Percentiles rank a stretch among this genome's conserved stretches.
Evolutionary conservation across 2,888 invertebrate genomes (phyloP).

Genomic region (Dendrolimus houi): DNA sequence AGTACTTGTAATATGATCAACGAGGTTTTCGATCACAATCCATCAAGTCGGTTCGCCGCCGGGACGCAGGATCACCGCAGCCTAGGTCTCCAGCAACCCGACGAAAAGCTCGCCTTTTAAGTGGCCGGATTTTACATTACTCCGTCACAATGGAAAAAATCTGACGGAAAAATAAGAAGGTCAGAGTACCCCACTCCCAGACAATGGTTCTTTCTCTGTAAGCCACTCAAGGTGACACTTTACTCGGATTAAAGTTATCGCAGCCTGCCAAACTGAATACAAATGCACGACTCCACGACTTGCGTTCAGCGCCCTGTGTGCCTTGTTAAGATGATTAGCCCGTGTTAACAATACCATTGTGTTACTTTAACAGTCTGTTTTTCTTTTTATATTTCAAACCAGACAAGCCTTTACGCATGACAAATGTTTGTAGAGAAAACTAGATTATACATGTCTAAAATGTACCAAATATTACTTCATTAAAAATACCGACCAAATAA

Average conservation of each 20-base stretch:
- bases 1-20: constrained; percentile 60
- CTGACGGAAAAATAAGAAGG: constrained; percentile 65
- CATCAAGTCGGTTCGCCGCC: constrained; percentile 46
- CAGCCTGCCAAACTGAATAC: constrained; percentile 71
- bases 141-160: constrained; percentile 56
- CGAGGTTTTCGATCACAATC: constrained; percentile 64
- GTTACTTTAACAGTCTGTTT: neutral
- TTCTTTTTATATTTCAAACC: neutral
- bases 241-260: constrained; percentile 74
- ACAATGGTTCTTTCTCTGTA: constrained; percentile 68
- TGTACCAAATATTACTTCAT: too few species aligned
- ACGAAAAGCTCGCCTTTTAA: constrained; percentile 47
- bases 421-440: constrained; percentile 10
- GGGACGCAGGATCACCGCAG: constrained; percentile 31
- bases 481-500: too few species aligned
- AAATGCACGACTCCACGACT: constrained; percentile 48
- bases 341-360: constrained; percentile 8
- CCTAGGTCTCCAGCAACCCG: constrained; percentile 42
- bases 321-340: constrained; percentile 41
- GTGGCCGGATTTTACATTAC: constrained; percentile 57
- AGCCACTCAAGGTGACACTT: constrained; percentile 74
- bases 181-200: constrained; percentile 55
- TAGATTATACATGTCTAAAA: too few species aligned
- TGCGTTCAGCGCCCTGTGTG: constrained; percentile 30
- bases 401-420: too few species aligned